Evolutionary conservation across 2,797 vertebrate genomes (phyloP).

Genomic region (Numenius phaeopus): DNA sequence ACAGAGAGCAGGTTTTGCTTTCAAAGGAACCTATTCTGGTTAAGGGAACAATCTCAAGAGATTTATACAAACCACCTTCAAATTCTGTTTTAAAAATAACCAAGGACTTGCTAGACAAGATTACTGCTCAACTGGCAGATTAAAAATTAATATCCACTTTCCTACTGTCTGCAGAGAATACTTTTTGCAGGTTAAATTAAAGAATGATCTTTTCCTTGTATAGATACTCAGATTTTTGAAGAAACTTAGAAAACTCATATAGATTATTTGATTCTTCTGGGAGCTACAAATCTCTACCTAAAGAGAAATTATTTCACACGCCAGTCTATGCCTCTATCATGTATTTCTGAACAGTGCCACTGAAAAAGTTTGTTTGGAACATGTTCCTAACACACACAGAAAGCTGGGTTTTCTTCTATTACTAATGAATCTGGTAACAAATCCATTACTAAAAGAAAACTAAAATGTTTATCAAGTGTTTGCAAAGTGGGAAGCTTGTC

Average conservation of each 20-base stretch:
- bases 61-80: background rate
- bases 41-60: background rate
- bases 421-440: background rate
- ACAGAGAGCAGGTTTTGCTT: background rate
- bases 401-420: background rate
- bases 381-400: background rate
- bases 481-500: background rate
- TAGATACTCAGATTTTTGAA: background rate
- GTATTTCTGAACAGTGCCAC: background rate
- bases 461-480: background rate
- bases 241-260: background rate
- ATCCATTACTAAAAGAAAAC: background rate
- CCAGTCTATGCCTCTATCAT: background rate
- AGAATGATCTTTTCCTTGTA: background rate
- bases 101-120: background rate
- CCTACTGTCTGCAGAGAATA: background rate
- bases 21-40: background rate
- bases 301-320: background rate
- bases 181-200: background rate
- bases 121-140: background rate
- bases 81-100: conserved; percentile 30
- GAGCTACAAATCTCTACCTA: background rate
- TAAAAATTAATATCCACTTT: conserved; percentile 30
- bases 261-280: background rate
- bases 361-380: background rate